Base-by-base conservation (phyloP, 2,113 vertebrate genomes). In the Daphoenositta chrysoptera region DNA sequence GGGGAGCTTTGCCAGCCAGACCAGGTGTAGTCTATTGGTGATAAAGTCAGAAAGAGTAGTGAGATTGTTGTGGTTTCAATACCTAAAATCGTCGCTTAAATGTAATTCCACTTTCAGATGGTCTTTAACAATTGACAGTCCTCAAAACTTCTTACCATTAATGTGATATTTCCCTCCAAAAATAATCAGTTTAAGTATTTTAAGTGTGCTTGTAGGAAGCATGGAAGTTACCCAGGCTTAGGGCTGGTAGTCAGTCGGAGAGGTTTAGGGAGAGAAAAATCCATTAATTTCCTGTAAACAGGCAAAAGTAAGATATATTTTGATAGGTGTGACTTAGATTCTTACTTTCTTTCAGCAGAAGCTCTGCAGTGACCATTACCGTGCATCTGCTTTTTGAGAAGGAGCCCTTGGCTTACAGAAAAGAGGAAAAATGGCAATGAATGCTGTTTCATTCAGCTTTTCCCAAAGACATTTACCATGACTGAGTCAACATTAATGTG, bases 401-500 rank as follows among this genome's bases (percentile, higher is more conserved):
- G n/a, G 58, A 73, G 51, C 45, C 4, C 33, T 58, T 69, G 66
- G 33, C 56, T 89, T 44, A 37, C 35, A 35, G 83, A 40, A 51
- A 51, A 63, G 31, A 66, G 23, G 58, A 35, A 37, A 45, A 73
- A 35, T 16, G 33, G 23, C 65, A 75, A 16, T 1, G 2, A 45
- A 9, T 5, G 16, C 35, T 30, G 26, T 61, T 88, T 75, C 35
- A 16, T 40, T 87, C 60, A 81, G 56, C 69, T 54, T 81, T 66
- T 64, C 5, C 4, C 54, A 35, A 65, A 88, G 70, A 48, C 37
- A 2, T 65, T 84, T 66, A 28, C 66, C 18, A 2, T 27, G 51
- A 20, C 42, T 47, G 80, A 54, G 63, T 37, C 51, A 31, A 10
- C 2, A 1, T 15, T 58, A 61, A 37, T 0, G 1, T 4, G 15